Evolutionary conservation across 2,888 invertebrate species (phyloP).

Genomic region (Aelia acuminata): DNA sequence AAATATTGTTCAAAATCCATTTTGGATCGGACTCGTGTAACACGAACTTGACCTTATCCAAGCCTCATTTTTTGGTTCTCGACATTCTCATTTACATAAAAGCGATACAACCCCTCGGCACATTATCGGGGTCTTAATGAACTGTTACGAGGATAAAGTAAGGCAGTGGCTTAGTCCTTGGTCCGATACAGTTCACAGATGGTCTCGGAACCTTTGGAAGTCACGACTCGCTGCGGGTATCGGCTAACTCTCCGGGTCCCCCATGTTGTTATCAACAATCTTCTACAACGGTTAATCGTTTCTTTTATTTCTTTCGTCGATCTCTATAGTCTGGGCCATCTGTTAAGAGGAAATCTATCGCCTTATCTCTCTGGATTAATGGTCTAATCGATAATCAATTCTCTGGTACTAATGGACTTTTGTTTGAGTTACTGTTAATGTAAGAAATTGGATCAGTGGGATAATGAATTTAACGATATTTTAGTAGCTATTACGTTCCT

Average conservation of each 20-base stretch:
- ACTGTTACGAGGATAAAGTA: background rate
- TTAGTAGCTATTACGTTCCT: too few species aligned
- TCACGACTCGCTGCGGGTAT: background rate
- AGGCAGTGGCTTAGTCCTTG: background rate
- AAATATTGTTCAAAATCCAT: background rate
- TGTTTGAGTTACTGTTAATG: background rate
- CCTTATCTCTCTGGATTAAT: background rate
- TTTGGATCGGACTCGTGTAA: background rate
- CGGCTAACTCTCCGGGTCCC: background rate
- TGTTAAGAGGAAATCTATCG: background rate
- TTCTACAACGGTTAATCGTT: background rate
- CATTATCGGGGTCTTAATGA: background rate
- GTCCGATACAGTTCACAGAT: background rate
- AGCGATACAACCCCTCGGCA: background rate
- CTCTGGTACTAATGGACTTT: background rate
- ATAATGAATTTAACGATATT: background rate
- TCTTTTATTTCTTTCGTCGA: background rate
- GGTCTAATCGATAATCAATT: background rate
- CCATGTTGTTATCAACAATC: background rate
- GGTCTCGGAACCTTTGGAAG: background rate
- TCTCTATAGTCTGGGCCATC: background rate
- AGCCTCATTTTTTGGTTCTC: background rate
- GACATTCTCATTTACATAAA: background rate
- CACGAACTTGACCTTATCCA: constrained; percentile 36
- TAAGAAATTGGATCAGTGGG: background rate